Base-by-base conservation (phyloP, 2,888 invertebrate genomes). In the Catocala sponsa region DNA sequence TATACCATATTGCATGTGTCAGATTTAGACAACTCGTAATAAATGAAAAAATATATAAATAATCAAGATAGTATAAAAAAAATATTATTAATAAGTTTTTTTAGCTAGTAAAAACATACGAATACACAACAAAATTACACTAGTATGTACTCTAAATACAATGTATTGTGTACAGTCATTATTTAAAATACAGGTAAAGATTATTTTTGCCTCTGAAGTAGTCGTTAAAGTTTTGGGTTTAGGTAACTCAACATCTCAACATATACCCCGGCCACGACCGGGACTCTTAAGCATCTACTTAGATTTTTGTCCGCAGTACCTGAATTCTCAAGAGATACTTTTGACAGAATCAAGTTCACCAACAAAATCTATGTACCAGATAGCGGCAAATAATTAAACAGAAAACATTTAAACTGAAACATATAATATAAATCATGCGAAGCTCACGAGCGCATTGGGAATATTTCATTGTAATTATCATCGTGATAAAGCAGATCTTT, bases 401-500 rank as follows among this genome's bases (percentile, higher is more conserved):
- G 2, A 61, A 68, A 52, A 60, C 49, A 47, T 11, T 59, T 49
- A 44, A 5, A 35, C 33, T 25, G 43, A 49, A 49, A 42, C 35
- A 13, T 48, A 54, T 42, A 33, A 43, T 50, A 49, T 62, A 15
- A 62, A 58, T 55, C 54, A 67, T 46, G 56, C 4, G 47, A 58
- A 55, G 33, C 46, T 68, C 38, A 25, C n/a, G 55, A 52, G 46
- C 55, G 13, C 15, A 13, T 47, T 50, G 59, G 25, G 54, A 43
- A 59, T 54, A 65, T 59, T 62, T 42, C 55, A 68, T 64, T 56
- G 48, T 64, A 52, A 76, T 68, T 67, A 63, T 58, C 55, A 48
- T 46, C 42, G 43, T 65, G 13, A 61, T 63, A 57, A 57, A 65
- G 38, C 44, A 49, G 56, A 60, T 65, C 61, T 68, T 67, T 74